Evolutionary conservation across 2,797 vertebrate genomes (phyloP), one percentile per base, ranked within the genome.

Genomic region (Orientallactaga sibirica): DNA sequence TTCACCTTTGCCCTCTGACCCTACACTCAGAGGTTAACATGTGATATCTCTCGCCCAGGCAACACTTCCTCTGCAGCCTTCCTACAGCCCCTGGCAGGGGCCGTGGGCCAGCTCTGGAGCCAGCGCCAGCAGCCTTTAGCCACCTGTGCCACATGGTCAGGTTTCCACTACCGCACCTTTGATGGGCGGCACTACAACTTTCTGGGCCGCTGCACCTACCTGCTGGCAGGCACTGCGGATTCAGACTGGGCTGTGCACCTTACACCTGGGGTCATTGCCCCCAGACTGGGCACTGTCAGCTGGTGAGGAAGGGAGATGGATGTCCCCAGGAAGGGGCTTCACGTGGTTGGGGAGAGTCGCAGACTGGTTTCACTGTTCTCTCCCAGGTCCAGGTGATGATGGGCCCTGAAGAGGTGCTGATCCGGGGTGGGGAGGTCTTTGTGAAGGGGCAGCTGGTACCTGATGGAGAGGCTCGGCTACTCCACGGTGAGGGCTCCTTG

Each of bases 141-240:
- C 94, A 98, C 98, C 24, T 99, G 99, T 82, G 91, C 98, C 96
- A 97, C 98, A 79, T 99, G 99, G 99, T 99, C 98, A 0, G 98
- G 99, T 24, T 98, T 98, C 20, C 99, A 99, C 80, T 99, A 98
- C 95, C 98, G 98, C 71, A 98, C 98, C 75, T 99, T 99, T 48
- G 99, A 99, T 0, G 98, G 98, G 61, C 98, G 95, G 70, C 99
- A 99, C 97, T 99, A 99, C 92, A 98, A 98, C 97, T 99, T 99
- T 97, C 95, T 98, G 78, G 99, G 99, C 25, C 96, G n/a, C 93
- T 99, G 99, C 96, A 98, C 98, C 2, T 99, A 99, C 94, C 96
- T 98, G 96, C 97, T 99, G 98, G 98, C 99, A 0, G 98, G 98
- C 0, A 98, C 98, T 5, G 95, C 96, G 0, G 99, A 99, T 0